Evolutionary conservation across 2,797 vertebrate species (phyloP).

Genomic region (Sternotherus odoratus): DNA sequence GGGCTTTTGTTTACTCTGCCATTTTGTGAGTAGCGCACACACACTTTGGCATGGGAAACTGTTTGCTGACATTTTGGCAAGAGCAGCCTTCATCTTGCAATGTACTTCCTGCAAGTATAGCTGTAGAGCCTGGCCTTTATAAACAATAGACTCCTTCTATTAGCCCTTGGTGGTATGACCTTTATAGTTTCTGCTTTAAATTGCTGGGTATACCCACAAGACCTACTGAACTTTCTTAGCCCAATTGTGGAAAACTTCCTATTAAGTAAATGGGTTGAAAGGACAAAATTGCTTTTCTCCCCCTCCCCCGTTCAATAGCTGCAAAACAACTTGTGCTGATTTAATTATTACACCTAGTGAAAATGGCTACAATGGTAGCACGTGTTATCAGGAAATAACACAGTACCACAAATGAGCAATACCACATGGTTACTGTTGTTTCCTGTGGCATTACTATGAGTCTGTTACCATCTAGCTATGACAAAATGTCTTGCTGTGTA

Average conservation of each 20-base stretch:
- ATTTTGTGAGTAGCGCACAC: background rate
- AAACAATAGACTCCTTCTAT: slow-evolving; percentile 77
- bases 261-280: background rate
- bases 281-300: background rate
- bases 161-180: slow-evolving; percentile 46
- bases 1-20: background rate
- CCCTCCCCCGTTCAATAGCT: background rate
- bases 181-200: slow-evolving; percentile 60
- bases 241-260: slow-evolving; percentile 59
- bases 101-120: slow-evolving; percentile 80
- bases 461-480: background rate
- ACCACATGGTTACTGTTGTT: background rate
- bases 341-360: background rate
- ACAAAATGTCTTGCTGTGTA: background rate
- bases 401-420: rapidly evolving
- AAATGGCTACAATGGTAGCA: slow-evolving; percentile 17
- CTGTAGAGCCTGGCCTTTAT: slow-evolving; percentile 60
- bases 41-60: slow-evolving; percentile 49
- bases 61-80: slow-evolving; percentile 61
- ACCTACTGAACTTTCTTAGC: background rate
- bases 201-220: slow-evolving; percentile 16
- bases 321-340: background rate
- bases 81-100: slow-evolving; percentile 70
- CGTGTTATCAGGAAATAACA: background rate
- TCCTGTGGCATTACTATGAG: background rate